Evolutionary conservation across 1,140 invertebrate genomes (phyloP), one percentile per base, ranked within the genome.

Genomic region (Vollenhovia emeryi): DNA sequence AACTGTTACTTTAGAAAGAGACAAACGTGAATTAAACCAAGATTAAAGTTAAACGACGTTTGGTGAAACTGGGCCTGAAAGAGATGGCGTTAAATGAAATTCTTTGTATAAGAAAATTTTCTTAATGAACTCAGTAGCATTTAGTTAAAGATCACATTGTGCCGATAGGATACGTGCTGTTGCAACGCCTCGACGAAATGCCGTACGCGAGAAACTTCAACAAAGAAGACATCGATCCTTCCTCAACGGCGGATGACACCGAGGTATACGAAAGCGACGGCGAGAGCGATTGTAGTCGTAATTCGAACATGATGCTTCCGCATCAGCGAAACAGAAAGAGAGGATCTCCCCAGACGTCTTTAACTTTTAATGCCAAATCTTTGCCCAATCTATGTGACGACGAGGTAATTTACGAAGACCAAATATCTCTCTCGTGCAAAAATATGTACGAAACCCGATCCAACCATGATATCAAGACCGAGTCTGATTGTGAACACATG

Each of bases 161-260:
- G 93, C 2, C 84, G 82, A 3, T 91, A 96, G 96, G 96, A n/a
- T 96, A 95, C 74, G 94, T 96, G 3, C 95, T 95, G 80, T 92
- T 96, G 18, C 95, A 95, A 82, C 93, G 95, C 84, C 85, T 95
- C 60, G 95, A 96, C 84, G 94, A 96, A 24, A 91, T 94, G 13
- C 79, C 86, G 0, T 69, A 84, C 2, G 11, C 36, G 75, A 95
- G 94, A 86, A 95, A 94, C 45, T 90, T 87, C 0, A 69, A 91
- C 8, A 91, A 88, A 85, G 93, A 95, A 1, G 48, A 89, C 7
- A 30, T 76, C 6, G 71, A 84, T 3, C 40, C 87, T 36, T 87
- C 89, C 3, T 87, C 82, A 11, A 90, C 84, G 21, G 66, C 30
- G 0, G 87, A 91, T 21, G 15, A 83, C 59, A 79, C 84, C 15